Conservation (phyloP, 2,888 invertebrate species). For the Parnassius smintheus region DNA sequence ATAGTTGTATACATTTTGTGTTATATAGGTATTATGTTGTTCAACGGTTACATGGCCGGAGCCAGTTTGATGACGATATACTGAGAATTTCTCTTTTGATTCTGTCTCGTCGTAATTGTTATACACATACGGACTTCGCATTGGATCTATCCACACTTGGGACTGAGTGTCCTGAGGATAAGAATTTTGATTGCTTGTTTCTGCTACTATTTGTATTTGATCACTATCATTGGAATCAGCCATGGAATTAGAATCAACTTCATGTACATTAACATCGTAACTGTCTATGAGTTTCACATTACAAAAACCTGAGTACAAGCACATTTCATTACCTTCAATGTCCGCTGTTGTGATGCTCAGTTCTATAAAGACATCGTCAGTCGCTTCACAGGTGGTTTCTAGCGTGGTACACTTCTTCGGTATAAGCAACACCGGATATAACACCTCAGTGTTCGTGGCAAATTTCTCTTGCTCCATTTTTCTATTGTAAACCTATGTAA, state of each 20-base stretch:
- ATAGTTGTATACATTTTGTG: conserved; percentile 62
- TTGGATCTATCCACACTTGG: conserved; percentile 68
- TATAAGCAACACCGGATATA: conserved; percentile 58
- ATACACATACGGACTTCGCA: conserved; percentile 61
- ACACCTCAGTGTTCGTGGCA: conserved; percentile 38
- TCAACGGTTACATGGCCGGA: conserved; percentile 54
- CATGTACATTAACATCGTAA: conserved; percentile 41
- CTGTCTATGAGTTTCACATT: conserved; percentile 60
- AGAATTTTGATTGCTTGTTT: conserved; percentile 39
- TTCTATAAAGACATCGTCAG: conserved; percentile 60
- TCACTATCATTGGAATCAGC: conserved; percentile 32
- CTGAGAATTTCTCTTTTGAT: conserved; percentile 45
- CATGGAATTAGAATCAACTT: conserved; percentile 18
- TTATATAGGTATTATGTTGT: conserved; percentile 63
- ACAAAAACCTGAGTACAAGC: conserved; percentile 61
- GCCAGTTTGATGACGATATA: conserved; percentile 45
- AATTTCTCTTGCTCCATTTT: conserved; percentile 51
- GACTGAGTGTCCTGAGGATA: conserved; percentile 50
- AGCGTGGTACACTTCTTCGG: conserved; percentile 60
- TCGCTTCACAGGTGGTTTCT: conserved; percentile 51
- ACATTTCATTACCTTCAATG: conserved; percentile 53
- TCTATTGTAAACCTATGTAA: conserved; percentile 24
- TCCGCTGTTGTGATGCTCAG: conserved; percentile 58
- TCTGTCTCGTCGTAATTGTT: conserved; percentile 50
- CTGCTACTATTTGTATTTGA: conserved; percentile 42